Evolutionary conservation across 2,888 invertebrate species (phyloP), one percentile per base, ranked within the genome.

Genomic region (Marronus borbonicus): DNA sequence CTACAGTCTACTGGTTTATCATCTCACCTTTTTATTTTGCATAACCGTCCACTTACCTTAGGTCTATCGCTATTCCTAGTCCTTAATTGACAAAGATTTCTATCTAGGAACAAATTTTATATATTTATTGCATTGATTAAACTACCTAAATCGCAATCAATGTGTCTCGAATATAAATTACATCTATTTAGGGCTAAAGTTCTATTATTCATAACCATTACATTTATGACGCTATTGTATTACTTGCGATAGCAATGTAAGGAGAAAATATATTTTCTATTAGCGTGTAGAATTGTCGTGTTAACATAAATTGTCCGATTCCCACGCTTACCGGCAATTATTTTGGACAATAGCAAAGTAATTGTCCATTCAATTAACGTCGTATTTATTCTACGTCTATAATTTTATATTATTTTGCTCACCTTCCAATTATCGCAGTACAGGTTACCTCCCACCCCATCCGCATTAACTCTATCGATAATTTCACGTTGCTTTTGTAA

Each of bases 351-450:
- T 20, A n/a, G 5, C 10, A 58, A 17, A 17, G 4, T 17, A 58
- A 58, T 58, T 58, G 55, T 20, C 20, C 55, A 58, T 17, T 20
- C 55, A 58, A 58, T 58, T 58, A 58, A 8, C 7, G 55, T 44
- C 8, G 12, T 44, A 44, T 44, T 44, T 44, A 44, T 8, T 44
- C 44, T 44, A 2, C 44, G 12, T 44, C 44, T 44, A 44, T 44
- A 44, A 44, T 44, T 44, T 44, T 44, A 12, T 12, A 44, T 17
- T 58, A 20, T 58, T 24, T 58, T 17, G 2, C 17, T 17, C 55
- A 20, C 20, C 55, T 58, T 58, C 55, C 14, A 17, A 20, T 58
- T 58, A 17, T 17, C 1, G 3, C 20, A 10, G 20, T 58, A 20
- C 17, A 58, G 10, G 17, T 58, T 52, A 58, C 20, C 8, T 20